These are phyloP conservation scores for Helostoma temminkii DNA, from an alignment of 2,797 vertebrate species.

Conservation along the genomic window DNA sequence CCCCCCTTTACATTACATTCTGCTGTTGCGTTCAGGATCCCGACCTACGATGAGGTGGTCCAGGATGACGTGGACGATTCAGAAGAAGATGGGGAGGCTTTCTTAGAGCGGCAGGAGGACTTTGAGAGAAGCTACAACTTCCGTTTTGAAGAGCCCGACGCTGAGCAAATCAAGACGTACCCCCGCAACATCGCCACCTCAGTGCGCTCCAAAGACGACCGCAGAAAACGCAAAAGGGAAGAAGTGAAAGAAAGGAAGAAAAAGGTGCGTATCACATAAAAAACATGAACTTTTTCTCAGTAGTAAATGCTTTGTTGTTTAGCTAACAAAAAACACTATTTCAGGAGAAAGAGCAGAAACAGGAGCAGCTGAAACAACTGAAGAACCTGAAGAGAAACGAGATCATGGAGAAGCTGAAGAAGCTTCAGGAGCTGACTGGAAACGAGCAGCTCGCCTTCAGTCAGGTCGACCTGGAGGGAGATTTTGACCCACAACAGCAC, in stretches of 20 bases:
- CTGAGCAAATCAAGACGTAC: constrained; percentile 87
- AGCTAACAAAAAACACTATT: neutral
- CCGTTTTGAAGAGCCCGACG: constrained; percentile 91
- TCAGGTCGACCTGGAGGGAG: constrained; percentile 85
- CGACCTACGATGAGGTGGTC: constrained; percentile 79
- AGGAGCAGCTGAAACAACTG: constrained; percentile 91
- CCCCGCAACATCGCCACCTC: constrained; percentile 90
- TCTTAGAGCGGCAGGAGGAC: constrained; percentile 89
- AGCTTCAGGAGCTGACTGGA: constrained; percentile 87
- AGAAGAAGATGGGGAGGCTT: constrained; percentile 90
- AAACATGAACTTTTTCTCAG: neutral
- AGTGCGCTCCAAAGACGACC: constrained; percentile 90
- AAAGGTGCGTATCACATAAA: constrained; percentile 74
- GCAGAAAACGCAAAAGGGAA: constrained; percentile 88
- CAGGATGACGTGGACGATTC: constrained; percentile 88
- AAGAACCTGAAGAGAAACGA: constrained; percentile 93
- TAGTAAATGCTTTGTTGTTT: neutral
- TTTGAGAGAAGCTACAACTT: constrained; percentile 95
- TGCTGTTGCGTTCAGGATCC: constrained; percentile 70
- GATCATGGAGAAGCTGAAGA: constrained; percentile 88
- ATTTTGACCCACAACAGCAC: constrained; percentile 88
- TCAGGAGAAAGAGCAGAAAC: constrained; percentile 90
- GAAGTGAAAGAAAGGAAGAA: constrained; percentile 88
- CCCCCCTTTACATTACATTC: neutral
- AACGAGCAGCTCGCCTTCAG: constrained; percentile 84